phyloP scores from a whole-genome alignment of 2,797 vertebrate species.

The Lepus townsendii region DNA sequence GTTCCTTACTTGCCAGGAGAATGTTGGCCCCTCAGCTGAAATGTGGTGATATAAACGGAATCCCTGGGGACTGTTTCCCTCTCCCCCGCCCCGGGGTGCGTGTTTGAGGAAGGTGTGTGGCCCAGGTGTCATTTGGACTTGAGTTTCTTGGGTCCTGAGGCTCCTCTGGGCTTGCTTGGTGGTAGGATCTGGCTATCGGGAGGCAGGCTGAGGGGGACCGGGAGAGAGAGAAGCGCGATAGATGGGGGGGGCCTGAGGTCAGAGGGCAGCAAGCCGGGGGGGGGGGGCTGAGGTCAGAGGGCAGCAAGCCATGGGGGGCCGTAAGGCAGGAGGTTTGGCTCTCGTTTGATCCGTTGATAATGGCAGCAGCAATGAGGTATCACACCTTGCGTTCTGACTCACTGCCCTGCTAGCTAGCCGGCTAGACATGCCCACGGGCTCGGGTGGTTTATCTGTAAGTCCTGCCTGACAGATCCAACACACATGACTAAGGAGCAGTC shows the following conservation, averaged over 20 bases:
- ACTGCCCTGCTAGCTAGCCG: not conserved
- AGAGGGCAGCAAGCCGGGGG: not conserved
- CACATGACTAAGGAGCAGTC: not conserved
- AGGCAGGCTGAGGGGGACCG: not conserved
- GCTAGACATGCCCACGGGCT: not conserved
- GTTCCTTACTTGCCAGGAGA: conserved; percentile 70
- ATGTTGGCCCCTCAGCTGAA: conserved; percentile 78
- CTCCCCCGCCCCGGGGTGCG: not conserved
- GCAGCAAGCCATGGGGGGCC: not conserved
- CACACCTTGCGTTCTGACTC: too few species aligned
- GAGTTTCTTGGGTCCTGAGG: not conserved
- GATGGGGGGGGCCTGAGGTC: not conserved
- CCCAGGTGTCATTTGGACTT: not conserved
- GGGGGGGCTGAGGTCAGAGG: not conserved
- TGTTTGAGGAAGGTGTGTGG: conserved; percentile 26
- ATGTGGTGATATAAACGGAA: conserved; percentile 57
- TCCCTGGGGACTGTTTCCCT: not conserved
- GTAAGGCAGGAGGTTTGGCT: not conserved
- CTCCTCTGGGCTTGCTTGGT: not conserved
- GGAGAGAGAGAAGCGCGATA: not conserved
- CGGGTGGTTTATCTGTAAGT: not conserved
- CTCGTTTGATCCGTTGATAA: not conserved
- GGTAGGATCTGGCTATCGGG: not conserved
- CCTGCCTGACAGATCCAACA: not conserved
- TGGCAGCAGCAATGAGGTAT: not conserved